Percentiles rank a stretch among this genome's conserved stretches.
These are phyloP conservation scores for Sesamia nonagrioides DNA, from an alignment of 1,140 invertebrate genomes.

Conservation along the genomic window DNA sequence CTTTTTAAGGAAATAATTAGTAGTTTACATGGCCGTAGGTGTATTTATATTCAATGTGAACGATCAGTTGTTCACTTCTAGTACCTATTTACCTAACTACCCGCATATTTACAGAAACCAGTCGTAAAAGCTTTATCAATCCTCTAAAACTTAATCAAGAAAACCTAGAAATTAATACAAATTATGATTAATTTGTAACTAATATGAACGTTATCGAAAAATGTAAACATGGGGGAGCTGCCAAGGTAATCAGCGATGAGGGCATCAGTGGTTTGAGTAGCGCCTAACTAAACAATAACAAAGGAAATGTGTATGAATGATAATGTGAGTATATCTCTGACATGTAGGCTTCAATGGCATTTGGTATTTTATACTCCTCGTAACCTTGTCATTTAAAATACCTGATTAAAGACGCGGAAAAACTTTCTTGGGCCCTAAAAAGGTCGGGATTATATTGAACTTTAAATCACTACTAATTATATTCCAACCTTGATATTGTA, in stretches of 20 bases:
- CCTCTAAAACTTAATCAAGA: neutral
- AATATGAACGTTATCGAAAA: conserved; percentile 28
- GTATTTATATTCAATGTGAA: neutral
- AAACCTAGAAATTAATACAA: conserved; percentile 22
- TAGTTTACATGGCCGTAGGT: neutral
- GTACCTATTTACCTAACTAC: neutral
- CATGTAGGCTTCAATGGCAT: neutral
- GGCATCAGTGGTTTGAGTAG: conserved; percentile 30
- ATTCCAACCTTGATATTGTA: too few relatives aligned
- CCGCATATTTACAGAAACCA: neutral
- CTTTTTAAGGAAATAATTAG: conserved; percentile 17
- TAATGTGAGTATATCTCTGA: neutral
- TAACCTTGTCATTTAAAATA: neutral
- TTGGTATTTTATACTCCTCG: neutral
- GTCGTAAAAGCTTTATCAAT: neutral
- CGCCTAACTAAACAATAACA: conserved; percentile 40
- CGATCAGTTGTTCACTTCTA: neutral
- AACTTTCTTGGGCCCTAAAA: neutral
- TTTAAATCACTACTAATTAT: too few relatives aligned
- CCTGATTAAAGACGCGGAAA: neutral
- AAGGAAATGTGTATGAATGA: conserved; percentile 10
- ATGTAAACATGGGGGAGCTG: conserved; percentile 43
- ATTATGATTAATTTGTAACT: conserved; percentile 22
- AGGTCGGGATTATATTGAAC: too few relatives aligned
- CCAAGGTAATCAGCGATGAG: conserved; percentile 40